Conservation (phyloP, 2,797 vertebrate species). For the Myotis vivesi region DNA sequence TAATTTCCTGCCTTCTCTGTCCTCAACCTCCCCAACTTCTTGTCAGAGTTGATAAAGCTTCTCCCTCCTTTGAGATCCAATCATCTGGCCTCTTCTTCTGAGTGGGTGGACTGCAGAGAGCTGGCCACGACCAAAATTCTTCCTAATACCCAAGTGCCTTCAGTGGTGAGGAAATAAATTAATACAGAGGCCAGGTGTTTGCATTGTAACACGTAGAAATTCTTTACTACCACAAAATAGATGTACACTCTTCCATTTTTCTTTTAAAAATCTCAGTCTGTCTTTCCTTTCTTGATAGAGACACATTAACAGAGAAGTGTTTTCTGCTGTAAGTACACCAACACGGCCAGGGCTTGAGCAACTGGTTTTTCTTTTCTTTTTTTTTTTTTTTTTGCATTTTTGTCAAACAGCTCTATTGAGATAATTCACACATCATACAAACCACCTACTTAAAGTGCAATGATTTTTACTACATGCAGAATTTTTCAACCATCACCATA, state of each 20-base stretch:
- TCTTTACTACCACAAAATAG: conserved; percentile 29
- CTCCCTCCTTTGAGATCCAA: not conserved
- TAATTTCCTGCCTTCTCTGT: conserved; percentile 24
- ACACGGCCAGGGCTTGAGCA: not conserved
- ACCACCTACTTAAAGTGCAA: not conserved
- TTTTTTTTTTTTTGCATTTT: not conserved
- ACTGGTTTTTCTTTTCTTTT: not conserved
- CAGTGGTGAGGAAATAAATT: not conserved
- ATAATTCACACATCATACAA: not conserved
- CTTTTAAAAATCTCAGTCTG: not conserved
- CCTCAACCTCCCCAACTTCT: conserved; percentile 13
- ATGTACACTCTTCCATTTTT: not conserved
- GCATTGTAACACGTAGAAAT: not conserved
- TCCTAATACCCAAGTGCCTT: not conserved
- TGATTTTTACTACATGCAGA: not conserved
- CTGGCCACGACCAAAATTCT: not conserved
- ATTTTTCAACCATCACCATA: not conserved
- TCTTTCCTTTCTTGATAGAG: not conserved
- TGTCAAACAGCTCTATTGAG: not conserved
- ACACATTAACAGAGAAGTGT: not conserved
- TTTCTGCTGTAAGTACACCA: conserved; percentile 26
- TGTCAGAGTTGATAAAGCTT: conserved; percentile 3
- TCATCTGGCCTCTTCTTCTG: not conserved
- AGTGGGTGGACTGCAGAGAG: not conserved
- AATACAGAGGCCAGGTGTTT: conserved; percentile 24